phyloP scores from a whole-genome alignment of 1,140 invertebrate genomes.

The Drosophila yakuba region DNA sequence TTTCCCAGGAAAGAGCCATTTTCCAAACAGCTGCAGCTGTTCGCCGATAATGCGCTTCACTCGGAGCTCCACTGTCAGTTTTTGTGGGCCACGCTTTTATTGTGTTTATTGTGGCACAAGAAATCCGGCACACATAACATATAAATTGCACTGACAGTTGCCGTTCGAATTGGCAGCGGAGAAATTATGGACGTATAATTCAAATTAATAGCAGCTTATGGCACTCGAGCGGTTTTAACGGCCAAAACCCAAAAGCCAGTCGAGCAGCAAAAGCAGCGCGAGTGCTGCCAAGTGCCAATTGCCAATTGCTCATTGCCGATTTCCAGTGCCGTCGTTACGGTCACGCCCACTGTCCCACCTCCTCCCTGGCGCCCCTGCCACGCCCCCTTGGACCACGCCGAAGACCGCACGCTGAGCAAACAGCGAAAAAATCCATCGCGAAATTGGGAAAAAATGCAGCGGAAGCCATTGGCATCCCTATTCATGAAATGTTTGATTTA shows the following conservation, averaged over 20 bases:
- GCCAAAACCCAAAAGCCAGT: slow-evolving; percentile 76
- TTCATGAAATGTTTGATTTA: slow-evolving; percentile 51
- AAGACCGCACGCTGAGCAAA: slow-evolving; percentile 65
- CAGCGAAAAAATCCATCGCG: slow-evolving; percentile 10
- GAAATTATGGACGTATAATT: slow-evolving; percentile 79
- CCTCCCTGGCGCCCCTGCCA: neutral
- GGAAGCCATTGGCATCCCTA: slow-evolving; percentile 12
- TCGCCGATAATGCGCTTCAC: slow-evolving; percentile 29
- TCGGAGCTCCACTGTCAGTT: slow-evolving; percentile 10
- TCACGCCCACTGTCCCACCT: slow-evolving; percentile 17
- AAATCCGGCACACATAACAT: slow-evolving; percentile 4
- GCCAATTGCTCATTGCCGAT: slow-evolving; percentile 65
- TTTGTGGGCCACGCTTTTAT: slow-evolving; percentile 22
- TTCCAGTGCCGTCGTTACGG: slow-evolving; percentile 20
- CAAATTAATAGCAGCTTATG: slow-evolving; percentile 83
- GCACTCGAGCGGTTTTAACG: slow-evolving; percentile 79
- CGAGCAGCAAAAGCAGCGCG: slow-evolving; percentile 46
- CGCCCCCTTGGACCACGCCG: slow-evolving; percentile 11
- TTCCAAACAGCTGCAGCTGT: slow-evolving; percentile 26
- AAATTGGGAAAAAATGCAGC: slow-evolving; percentile 1
- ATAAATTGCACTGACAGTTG: slow-evolving; percentile 75
- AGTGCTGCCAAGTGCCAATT: slow-evolving; percentile 62
- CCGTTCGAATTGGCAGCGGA: slow-evolving; percentile 58
- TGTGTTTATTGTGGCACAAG: slow-evolving; percentile 15
- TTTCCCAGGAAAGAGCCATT: neutral